These are phyloP conservation scores for Fringilla coelebs DNA, from an alignment of 2,797 vertebrate genomes.

Conservation along the genomic window DNA sequence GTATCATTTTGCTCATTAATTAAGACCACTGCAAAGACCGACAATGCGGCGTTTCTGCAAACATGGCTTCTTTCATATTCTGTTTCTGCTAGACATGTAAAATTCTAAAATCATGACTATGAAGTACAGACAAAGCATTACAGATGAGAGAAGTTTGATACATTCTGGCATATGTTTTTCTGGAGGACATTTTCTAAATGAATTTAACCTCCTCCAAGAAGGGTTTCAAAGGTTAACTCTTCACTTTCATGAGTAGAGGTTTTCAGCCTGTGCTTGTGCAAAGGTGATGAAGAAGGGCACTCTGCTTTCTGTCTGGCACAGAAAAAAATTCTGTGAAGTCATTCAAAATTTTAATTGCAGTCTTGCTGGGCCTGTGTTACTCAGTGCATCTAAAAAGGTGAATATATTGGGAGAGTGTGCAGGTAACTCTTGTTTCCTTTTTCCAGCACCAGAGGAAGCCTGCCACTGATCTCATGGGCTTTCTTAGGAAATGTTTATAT, in stretches of 20 bases:
- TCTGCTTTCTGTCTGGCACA: neutral
- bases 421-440: neutral
- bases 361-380: neutral
- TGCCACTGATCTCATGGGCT: rapidly evolving
- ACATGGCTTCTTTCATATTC: neutral
- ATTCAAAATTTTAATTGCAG: neutral
- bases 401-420: neutral
- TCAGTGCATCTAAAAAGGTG: neutral
- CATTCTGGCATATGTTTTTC: neutral
- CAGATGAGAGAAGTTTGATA: neutral
- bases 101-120: neutral
- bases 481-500: neutral
- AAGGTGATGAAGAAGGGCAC: neutral
- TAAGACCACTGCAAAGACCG: neutral
- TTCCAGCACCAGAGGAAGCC: neutral
- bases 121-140: neutral
- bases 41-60: neutral
- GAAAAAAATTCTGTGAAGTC: neutral
- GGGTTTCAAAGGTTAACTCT: neutral
- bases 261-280: neutral
- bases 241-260: neutral
- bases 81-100: neutral
- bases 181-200: neutral
- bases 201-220: neutral
- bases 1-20: neutral